Percentiles rank a stretch among this genome's conserved stretches.
phyloP scores from a whole-genome alignment of 1,140 invertebrate species.

The Microvelia longipes region DNA sequence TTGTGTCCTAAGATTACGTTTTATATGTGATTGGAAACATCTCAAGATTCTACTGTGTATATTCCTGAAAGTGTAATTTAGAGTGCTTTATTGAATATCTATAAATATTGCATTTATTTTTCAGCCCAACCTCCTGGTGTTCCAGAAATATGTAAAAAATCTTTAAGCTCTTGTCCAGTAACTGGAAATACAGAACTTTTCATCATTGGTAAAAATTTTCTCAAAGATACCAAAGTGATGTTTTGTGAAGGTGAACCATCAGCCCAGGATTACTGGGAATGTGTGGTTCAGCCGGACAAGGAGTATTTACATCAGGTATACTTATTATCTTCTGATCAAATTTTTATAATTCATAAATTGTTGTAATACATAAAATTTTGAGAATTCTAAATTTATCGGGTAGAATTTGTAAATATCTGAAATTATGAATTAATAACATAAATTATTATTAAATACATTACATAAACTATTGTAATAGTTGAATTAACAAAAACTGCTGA shows the following conservation, averaged over 20 bases:
- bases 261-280: conserved; percentile 48
- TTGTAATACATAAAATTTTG: conserved; percentile 2
- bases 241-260: conserved; percentile 53
- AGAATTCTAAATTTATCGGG: no score
- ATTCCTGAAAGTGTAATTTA: no score
- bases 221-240: conserved; percentile 80
- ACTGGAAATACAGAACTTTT: conserved; percentile 80
- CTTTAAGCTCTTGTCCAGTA: conserved; percentile 57
- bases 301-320: conserved; percentile 63
- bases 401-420: no score
- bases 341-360: not conserved
- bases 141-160: conserved; percentile 90
- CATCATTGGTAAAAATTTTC: conserved; percentile 90
- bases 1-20: no score
- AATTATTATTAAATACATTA: no score
- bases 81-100: no score
- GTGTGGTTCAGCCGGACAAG: conserved; percentile 60
- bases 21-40: no score
- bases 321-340: not conserved
- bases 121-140: conserved; percentile 86
- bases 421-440: no score
- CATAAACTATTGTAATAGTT: no score
- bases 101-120: no score
- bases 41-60: no score
- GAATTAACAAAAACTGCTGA: no score